A percentile compares a stretch with the other conserved stretches of the same genome.
Evolutionary conservation across 2,888 invertebrate genomes (phyloP).

Genomic region (Eilema depressum): DNA sequence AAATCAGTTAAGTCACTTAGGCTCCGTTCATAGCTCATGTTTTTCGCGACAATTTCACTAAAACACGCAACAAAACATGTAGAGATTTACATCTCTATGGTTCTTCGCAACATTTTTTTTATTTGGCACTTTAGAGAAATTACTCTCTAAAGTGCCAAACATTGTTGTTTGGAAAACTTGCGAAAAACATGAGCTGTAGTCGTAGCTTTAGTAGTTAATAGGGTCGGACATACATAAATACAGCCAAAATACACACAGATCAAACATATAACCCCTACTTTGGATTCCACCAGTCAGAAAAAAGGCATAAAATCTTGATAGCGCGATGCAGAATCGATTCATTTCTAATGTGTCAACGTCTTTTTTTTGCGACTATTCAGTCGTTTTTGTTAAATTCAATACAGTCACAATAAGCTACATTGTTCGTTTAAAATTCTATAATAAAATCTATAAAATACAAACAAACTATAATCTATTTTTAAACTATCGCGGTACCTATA

Average conservation of each 20-base stretch:
- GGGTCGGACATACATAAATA: slow-evolving; percentile 1
- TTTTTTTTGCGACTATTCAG: slow-evolving; percentile 6
- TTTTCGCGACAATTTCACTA: too few relatives aligned
- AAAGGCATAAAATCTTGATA: not conserved
- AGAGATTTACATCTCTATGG: too few relatives aligned
- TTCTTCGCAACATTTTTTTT: too few relatives aligned
- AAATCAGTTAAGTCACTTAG: too few relatives aligned
- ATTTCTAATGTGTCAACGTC: not conserved
- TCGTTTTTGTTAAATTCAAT: not conserved
- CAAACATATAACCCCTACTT: not conserved
- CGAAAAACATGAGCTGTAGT: too few relatives aligned
- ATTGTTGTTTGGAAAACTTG: too few relatives aligned
- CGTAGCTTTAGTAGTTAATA: too few relatives aligned
- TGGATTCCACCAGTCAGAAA: not conserved
- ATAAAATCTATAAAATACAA: slow-evolving; percentile 1
- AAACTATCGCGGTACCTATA: too few relatives aligned
- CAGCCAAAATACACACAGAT: not conserved
- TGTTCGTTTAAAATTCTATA: not conserved
- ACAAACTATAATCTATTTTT: not conserved
- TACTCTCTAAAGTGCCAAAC: too few relatives aligned
- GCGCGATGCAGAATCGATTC: not conserved
- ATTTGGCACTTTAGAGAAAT: too few relatives aligned
- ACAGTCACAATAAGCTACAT: not conserved
- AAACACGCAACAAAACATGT: too few relatives aligned
- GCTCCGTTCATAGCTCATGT: too few relatives aligned